Percentiles rank a stretch among this genome's conserved stretches.
phyloP scores from a whole-genome alignment of 1,140 invertebrate species.

The Potamilus streckersoni region DNA sequence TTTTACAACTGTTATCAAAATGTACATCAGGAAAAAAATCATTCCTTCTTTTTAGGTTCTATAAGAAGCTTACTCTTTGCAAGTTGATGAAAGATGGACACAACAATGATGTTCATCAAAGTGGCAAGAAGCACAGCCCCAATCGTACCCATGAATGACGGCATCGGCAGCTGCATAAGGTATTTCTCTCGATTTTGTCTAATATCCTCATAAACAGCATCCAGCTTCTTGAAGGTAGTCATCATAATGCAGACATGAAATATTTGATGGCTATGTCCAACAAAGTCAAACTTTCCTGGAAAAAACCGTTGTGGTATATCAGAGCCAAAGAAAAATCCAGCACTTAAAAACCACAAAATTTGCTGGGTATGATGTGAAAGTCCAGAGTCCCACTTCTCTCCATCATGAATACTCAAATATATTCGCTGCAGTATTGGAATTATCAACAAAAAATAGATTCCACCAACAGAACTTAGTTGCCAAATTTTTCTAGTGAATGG shows the following conservation, averaged over 20 bases:
- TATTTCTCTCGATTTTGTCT: conserved; percentile 21
- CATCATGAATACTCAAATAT: conserved; percentile 28
- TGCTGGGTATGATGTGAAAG: conserved; percentile 57
- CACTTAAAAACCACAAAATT: conserved; percentile 60
- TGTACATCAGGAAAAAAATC: no score
- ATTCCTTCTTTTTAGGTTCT: neutral
- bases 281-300: conserved; percentile 63
- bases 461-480: conserved; percentile 59
- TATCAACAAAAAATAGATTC: conserved; percentile 61
- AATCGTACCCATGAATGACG: conserved; percentile 53
- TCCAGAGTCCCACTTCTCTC: conserved; percentile 46
- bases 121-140: conserved; percentile 48
- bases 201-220: conserved; percentile 57
- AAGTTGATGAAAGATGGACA: conserved; percentile 34
- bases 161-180: conserved; percentile 29
- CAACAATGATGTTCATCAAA: conserved; percentile 38
- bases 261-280: conserved; percentile 66
- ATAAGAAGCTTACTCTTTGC: conserved; percentile 30
- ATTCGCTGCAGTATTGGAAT: conserved; percentile 58
- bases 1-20: no score
- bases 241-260: conserved; percentile 65
- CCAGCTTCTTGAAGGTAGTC: conserved; percentile 58
- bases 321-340: conserved; percentile 64
- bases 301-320: conserved; percentile 64
- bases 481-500: conserved; percentile 62